Conservation (phyloP, 23 tunicate genomes). For the Trididemnum miniatum region DNA sequence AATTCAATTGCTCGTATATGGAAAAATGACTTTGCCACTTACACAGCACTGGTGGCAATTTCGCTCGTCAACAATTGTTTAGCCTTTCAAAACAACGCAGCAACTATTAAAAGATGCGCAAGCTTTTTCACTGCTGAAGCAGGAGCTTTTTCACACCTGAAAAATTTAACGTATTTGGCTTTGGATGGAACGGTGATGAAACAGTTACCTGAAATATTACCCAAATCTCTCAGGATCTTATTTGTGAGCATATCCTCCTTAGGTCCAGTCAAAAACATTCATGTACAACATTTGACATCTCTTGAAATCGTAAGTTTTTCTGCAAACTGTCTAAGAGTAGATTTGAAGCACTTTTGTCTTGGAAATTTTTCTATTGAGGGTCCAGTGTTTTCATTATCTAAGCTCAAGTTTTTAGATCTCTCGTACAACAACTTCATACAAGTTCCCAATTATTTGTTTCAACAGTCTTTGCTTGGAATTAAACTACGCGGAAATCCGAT, state of each 20-base stretch:
- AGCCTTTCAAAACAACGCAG: neutral
- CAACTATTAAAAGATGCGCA: neutral
- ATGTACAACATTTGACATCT: neutral
- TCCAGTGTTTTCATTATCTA: neutral
- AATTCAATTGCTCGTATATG: neutral
- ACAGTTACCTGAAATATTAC: neutral
- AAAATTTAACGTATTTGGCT: neutral
- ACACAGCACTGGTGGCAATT: neutral
- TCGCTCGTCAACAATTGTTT: neutral
- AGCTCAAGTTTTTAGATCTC: neutral
- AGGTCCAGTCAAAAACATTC: neutral
- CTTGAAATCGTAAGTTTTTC: neutral
- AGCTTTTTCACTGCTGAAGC: neutral
- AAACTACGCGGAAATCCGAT: neutral
- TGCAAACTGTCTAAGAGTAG: neutral
- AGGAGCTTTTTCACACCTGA: neutral
- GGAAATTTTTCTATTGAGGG: neutral
- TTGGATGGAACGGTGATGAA: neutral
- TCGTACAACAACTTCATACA: slow-evolving; percentile 1
- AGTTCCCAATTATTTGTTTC: neutral
- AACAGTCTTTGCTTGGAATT: neutral
- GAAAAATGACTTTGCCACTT: neutral
- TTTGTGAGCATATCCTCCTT: neutral
- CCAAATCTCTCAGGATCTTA: neutral
- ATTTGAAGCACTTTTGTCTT: neutral